A percentile compares a stretch with the other conserved stretches of the same genome.
Evolutionary conservation across 2,797 vertebrate species (phyloP).

Genomic region (Columba guinea): DNA sequence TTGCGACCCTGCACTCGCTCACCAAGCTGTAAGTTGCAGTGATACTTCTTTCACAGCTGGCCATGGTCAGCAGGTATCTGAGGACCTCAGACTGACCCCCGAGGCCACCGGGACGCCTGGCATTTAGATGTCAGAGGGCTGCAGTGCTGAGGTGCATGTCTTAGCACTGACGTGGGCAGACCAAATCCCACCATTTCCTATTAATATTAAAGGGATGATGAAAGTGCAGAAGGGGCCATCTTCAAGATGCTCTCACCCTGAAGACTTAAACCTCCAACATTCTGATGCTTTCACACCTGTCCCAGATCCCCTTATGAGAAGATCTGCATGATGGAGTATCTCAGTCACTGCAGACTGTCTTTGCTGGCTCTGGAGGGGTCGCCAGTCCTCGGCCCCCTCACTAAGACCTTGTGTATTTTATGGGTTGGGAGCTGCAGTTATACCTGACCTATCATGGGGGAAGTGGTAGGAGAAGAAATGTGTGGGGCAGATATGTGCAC

Average conservation of each 20-base stretch:
- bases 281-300: neutral
- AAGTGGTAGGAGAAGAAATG: neutral
- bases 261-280: neutral
- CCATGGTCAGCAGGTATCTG: neutral
- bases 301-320: neutral
- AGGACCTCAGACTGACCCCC: neutral
- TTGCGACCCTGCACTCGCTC: slow-evolving; percentile 86
- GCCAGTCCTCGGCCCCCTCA: neutral
- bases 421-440: neutral
- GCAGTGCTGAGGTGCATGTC: neutral
- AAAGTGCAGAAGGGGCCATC: neutral
- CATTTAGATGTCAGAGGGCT: neutral
- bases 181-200: neutral
- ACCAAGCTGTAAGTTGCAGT: slow-evolving; percentile 89
- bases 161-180: neutral
- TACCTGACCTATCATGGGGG: neutral
- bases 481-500: accelerated
- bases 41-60: neutral
- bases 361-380: neutral
- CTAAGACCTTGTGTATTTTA: neutral
- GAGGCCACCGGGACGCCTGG: neutral
- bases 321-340: neutral
- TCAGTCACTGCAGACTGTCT: neutral
- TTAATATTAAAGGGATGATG: neutral
- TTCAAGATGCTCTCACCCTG: neutral